Evolutionary conservation across 1,140 invertebrate genomes (phyloP), one percentile per base, ranked within the genome.

Genomic region (Mya arenaria): DNA sequence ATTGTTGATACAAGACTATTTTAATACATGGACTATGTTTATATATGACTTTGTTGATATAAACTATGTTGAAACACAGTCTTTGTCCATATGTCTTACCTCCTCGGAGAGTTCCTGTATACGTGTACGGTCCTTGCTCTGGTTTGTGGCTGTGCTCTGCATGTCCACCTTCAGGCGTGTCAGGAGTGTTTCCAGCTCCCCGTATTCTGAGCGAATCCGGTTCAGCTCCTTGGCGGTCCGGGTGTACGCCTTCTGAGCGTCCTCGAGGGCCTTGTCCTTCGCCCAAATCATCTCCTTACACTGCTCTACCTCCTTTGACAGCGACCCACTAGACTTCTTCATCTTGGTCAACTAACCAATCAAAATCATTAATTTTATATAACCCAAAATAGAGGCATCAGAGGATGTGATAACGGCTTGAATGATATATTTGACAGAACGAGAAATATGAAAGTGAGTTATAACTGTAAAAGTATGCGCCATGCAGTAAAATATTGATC

Each of bases 181-280:
- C 58, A 90, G 39, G 23, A 85, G 74, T 36, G 85, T 84, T 73
- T 92, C 90, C 36, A 91, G 82, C 52, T 91, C 90, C 28, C 77
- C 75, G 77, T 86, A 89, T 62, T 88, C 87, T 4, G 85, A 84
- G 65, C 91, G 68, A 23, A 89, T 71, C 32, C 89, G 85, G 41
- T 89, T 89, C 36, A 91, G 80, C 60, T 92, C 91, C 66, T 90
- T 91, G 1, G 88, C 87, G 32, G 90, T 87, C 23, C 89, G 80
- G 0, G 89, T 89, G 68, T 89, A 91, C 55, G 88, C 90, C 56
- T 87, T 89, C 78, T 92, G 90, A 1, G 91, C 85, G 65, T 91
- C 91, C 88, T 92, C 90, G 28, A 92, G 71, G 15, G 90, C 75
- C 83, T 91, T 91, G 73, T 92, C 91, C 73, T 92, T 92, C 6